Base-by-base conservation (phyloP, 1,140 invertebrate genomes). In the Drosophila sproati region DNA sequence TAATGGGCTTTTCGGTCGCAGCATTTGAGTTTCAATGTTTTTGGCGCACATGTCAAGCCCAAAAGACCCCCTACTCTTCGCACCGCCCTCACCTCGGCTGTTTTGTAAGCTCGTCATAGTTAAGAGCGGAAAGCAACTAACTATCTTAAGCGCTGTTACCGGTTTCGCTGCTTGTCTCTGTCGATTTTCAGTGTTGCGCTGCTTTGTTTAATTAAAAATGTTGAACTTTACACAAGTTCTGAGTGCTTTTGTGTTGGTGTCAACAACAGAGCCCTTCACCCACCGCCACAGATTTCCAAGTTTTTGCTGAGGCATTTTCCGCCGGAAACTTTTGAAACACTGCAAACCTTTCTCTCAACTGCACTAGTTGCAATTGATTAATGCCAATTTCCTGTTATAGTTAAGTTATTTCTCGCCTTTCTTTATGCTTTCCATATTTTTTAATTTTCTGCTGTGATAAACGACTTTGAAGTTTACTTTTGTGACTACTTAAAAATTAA, bases 201-300 rank as follows among this genome's bases (percentile, higher is more conserved):
- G 59, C 57, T 62, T 74, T 57, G 73, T 77, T 77, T 87, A 88
- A 87, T 87, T 87, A 79, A 86, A 86, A 86, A 79, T 78, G 66
- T 70, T 66, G 31, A 88, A 88, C 69, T 88, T 88, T 87, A 66
- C 34, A 59, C 56, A 45, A 29, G 39, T 55, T 54, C 32, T 32
- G 28, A 64, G n/a, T 69, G 67, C 48, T 69, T 71, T 67, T 61
- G 31, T 79, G 69, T 64, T 54, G 54, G 32, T 67, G 62, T 66
- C 54, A 51, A 60, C 52, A 29, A 29, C 60, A 66, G 47, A 52
- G 12, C 48, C 45, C 37, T 35, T 56, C 28, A 70, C 12, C n/a
- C 31, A 39, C 12, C 39, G 7, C 8, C 7, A 59, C 32, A 35
- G 10, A 28, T 20, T 64, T 56, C 8, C 28, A 31, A 39, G 52